phyloP scores from a whole-genome alignment of 2,113 vertebrate species.

The Poeciliopsis turrubarensis region DNA sequence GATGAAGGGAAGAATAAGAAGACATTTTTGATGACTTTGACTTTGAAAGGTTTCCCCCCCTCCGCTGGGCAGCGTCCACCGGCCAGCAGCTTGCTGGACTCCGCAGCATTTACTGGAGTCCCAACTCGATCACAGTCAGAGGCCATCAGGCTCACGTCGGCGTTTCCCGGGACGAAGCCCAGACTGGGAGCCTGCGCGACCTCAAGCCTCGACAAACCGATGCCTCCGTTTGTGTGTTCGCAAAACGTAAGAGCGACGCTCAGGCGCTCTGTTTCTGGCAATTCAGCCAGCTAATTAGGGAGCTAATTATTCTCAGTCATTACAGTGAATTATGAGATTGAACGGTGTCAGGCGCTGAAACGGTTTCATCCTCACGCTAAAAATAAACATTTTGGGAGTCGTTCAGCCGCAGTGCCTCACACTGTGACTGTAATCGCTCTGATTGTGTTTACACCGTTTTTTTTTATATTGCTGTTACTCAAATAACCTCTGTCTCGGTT shows the following conservation, averaged over 20 bases:
- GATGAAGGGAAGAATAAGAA: neutral
- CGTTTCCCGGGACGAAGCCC: constrained; percentile 11
- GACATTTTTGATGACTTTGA: neutral
- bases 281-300: constrained; percentile 47
- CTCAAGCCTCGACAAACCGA: constrained; percentile 4
- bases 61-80: constrained; percentile 8
- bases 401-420: constrained; percentile 6
- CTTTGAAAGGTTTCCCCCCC: constrained; percentile 31
- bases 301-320: constrained; percentile 59
- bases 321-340: constrained; percentile 51
- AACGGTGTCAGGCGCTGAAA: constrained; percentile 52
- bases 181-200: constrained; percentile 5
- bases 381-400: constrained; percentile 50
- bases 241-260: constrained; percentile 2
- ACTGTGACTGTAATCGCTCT: constrained; percentile 16
- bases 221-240: constrained; percentile 7
- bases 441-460: constrained; percentile 22
- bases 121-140: constrained; percentile 38
- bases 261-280: constrained; percentile 12
- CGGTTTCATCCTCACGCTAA: constrained; percentile 28
- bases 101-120: constrained; percentile 41
- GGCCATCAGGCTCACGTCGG: constrained; percentile 39
- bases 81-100: constrained; percentile 23
- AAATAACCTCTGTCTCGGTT: constrained; percentile 18
- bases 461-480: neutral